Evolutionary conservation across 2,113 vertebrate genomes (phyloP), one percentile per base, ranked within the genome.

Genomic region (Noturus placidus): DNA sequence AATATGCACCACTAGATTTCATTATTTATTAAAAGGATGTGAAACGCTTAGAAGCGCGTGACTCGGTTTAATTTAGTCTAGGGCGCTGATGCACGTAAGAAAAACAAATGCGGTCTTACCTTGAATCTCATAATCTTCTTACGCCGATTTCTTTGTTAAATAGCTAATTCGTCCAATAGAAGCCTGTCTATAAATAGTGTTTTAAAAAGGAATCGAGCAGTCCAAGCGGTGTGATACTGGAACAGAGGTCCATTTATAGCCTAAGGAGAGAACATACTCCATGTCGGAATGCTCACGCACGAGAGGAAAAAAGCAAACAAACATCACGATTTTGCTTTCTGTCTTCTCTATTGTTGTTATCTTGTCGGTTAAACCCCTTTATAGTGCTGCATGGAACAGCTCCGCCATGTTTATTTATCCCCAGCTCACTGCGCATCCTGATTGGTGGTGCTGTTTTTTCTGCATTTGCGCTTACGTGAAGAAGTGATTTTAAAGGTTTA

Each of bases 381-480:
- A 87, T 19, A 15, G 27, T n/a, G 67, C 63, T 19, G 79, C n/a
- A 50, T 27, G 17, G n/a, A 67, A 59, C 22, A 79, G 67, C 63
- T 72, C 85, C 90, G 90, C 88, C 90, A 91, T 91, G 67, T 88
- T 86, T 89, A 81, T 88, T 82, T 87, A 77, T 25, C n/a, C 25
- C 19, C 52, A 56, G 3, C 8, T 13, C n/a, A 42, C 85, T 87
- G 76, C 33, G 70, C 46, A 13, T 69, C 74, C 69, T 77, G 83
- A 65, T 76, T 25, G 61, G 65, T n/a, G 50, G 83, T 42, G 17
- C 38, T 27, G 9, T n/a, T 10, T 50, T 50, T 27, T 38, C 30
- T 33, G 15, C 14, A 70, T 19, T 19, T 35, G 67, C 17, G 33
- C 3, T 70, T 38, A 20, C 17, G 3, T 11, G 10, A 63, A 4